These are phyloP conservation scores for Formica aserva DNA, from an alignment of 2,888 invertebrate species.

Conservation along the genomic window DNA sequence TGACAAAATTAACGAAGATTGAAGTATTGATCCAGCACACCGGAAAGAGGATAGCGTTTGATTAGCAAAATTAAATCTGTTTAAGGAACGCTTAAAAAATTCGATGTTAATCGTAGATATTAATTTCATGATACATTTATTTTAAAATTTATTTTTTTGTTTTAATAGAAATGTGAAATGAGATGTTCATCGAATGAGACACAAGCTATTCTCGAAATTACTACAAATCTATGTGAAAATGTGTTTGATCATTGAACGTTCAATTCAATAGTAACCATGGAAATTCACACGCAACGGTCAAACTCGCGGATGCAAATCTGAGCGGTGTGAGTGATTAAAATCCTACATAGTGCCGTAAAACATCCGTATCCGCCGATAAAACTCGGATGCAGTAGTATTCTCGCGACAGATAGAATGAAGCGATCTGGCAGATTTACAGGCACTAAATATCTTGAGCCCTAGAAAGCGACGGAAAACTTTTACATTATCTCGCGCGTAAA, in stretches of 20 bases:
- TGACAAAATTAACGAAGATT: conserved; percentile 33
- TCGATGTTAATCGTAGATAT: not conserved
- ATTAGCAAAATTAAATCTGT: not conserved
- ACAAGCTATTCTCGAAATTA: not conserved
- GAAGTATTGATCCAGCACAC: not conserved
- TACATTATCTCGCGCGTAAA: conserved; percentile 62
- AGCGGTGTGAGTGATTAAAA: conserved; percentile 62
- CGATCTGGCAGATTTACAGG: conserved; percentile 70
- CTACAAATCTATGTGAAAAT: not conserved
- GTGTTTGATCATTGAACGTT: not conserved
- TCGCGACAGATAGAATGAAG: conserved; percentile 66
- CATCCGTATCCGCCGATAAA: conserved; percentile 66
- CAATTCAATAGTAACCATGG: not conserved
- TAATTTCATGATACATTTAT: not conserved
- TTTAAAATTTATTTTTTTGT: not conserved
- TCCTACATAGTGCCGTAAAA: conserved; percentile 55
- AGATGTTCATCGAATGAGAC: not conserved
- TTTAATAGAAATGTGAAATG: not conserved
- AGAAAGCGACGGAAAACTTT: conserved; percentile 59
- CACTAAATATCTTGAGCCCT: conserved; percentile 69
- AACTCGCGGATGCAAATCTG: conserved; percentile 32
- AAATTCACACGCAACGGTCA: conserved; percentile 31
- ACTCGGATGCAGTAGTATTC: conserved; percentile 60
- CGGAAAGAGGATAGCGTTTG: not conserved
- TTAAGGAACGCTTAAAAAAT: not conserved